Base-by-base conservation (phyloP, 92 coral and sea anemone genomes). In the Bergia sp. region DNA sequence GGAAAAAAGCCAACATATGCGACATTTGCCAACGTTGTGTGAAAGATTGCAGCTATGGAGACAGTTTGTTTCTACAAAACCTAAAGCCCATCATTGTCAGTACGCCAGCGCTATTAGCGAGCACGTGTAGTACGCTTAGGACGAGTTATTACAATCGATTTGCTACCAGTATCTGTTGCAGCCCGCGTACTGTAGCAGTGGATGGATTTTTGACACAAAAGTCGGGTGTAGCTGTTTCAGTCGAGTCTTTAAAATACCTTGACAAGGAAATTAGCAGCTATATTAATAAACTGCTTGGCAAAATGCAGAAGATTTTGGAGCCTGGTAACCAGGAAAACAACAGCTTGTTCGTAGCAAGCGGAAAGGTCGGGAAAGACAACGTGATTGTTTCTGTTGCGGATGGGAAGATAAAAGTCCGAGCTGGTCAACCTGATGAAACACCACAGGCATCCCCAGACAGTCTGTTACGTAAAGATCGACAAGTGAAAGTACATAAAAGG, bases 11-110 rank as follows among this genome's bases (percentile, higher is more conserved):
- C 20, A 95, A 91, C 61, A 86, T 91, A 37, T 95, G 98, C 61
- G 92, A 91, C 41, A 74, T 95, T 36, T 95, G 97, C 76, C 91
- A 92, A 55, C 77, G 69, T 44, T 91, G 92, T 81, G 77, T 53
- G 44, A 89, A 71, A 42, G 89, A 83, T 36, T 79, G 84, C 86
- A 45, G 37, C 37, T 73, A 49, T 74, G 79, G 78, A 45, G 89
- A 86, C 71, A 82, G 65, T 39, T 29, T 77, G 16, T 55, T 82
- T 42, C 88, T 82, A 16, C 66, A 82, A 6, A 85, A 37, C 49
- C 84, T 89, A 10, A 89, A 39, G 66, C 71, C 86, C 67, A 69
- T 50, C 18, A 67, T 92, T 37, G 67, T 57, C 7, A 82, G 82
- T 18, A 77, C 78, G 37, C 85, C 55, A 3, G 37, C 37, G 1